Conservation (phyloP, 2,113 vertebrate species). For the Chitala chitala region DNA sequence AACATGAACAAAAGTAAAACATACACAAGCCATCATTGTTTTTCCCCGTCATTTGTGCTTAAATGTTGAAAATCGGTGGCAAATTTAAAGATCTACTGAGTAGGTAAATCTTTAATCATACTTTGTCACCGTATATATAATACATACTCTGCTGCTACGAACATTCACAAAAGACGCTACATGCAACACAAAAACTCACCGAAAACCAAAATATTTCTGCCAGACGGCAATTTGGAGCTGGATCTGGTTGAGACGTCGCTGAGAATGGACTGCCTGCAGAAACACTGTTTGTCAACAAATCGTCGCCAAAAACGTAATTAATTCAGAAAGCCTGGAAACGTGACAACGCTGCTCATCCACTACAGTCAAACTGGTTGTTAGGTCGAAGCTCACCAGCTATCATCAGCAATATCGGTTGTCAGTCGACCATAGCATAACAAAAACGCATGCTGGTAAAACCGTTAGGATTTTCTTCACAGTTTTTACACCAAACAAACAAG, state of each 20-base stretch:
- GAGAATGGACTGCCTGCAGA: slow-evolving; percentile 84
- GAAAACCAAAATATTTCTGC: slow-evolving; percentile 93
- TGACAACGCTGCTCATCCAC: background rate
- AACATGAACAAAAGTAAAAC: no score
- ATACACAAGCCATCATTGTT: no score
- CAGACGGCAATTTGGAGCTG: slow-evolving; percentile 84
- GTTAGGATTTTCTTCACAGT: background rate
- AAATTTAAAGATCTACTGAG: no score
- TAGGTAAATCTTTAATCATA: no score
- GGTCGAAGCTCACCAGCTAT: background rate
- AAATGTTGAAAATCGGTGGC: no score
- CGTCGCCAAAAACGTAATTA: background rate
- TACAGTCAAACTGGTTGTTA: background rate
- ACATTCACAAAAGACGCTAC: no score
- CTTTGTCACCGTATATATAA: no score
- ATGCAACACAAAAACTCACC: slow-evolving; percentile 62
- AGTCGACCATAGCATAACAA: background rate
- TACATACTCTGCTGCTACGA: no score
- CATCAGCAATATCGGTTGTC: background rate
- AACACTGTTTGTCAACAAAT: background rate
- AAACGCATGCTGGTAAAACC: background rate
- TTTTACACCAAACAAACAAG: no score
- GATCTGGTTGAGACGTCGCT: slow-evolving; percentile 93
- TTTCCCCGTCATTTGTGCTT: no score
- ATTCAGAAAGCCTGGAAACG: no score